These are phyloP conservation scores for Chironomus tentans DNA, from an alignment of 2,888 invertebrate species.

Conservation along the genomic window DNA sequence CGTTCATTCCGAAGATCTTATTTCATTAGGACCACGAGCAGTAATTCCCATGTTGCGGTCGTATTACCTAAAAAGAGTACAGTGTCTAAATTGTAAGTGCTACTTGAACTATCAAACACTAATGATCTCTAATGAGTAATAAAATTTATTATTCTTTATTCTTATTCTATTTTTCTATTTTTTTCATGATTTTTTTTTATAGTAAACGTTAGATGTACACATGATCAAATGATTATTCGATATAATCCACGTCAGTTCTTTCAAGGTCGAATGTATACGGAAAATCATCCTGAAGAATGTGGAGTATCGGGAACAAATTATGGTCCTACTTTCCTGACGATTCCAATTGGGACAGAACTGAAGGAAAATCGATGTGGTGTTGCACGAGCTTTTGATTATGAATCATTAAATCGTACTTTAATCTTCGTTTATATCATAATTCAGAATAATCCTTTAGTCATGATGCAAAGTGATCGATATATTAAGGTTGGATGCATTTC, in stretches of 20 bases:
- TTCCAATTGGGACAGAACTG: constrained; percentile 35
- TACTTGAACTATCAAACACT: no score
- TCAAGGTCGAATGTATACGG: constrained; percentile 69
- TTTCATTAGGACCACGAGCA: constrained; percentile 66
- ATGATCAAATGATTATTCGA: constrained; percentile 56
- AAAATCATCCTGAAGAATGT: constrained; percentile 66
- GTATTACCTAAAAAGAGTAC: constrained; percentile 69
- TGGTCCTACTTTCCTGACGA: constrained; percentile 33
- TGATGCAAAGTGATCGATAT: constrained; percentile 74
- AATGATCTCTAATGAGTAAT: constrained; percentile 32
- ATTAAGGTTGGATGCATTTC: constrained; percentile 72
- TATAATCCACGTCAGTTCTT: constrained; percentile 54
- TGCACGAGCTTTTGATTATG: constrained; percentile 40
- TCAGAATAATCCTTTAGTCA: constrained; percentile 75
- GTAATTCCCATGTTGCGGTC: constrained; percentile 50
- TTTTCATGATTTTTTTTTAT: no score
- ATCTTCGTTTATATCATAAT: constrained; percentile 68
- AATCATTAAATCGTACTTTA: constrained; percentile 50
- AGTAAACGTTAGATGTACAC: constrained; percentile 75
- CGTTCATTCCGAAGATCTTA: constrained; percentile 72
- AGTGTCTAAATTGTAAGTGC: constrained; percentile 67
- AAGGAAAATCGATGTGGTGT: constrained; percentile 40
- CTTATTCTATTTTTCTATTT: constrained; percentile 2
- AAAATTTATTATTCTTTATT: neutral
- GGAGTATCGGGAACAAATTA: constrained; percentile 42